phyloP scores from a whole-genome alignment of 2,797 vertebrate genomes.

The Sebastes vulpes region DNA sequence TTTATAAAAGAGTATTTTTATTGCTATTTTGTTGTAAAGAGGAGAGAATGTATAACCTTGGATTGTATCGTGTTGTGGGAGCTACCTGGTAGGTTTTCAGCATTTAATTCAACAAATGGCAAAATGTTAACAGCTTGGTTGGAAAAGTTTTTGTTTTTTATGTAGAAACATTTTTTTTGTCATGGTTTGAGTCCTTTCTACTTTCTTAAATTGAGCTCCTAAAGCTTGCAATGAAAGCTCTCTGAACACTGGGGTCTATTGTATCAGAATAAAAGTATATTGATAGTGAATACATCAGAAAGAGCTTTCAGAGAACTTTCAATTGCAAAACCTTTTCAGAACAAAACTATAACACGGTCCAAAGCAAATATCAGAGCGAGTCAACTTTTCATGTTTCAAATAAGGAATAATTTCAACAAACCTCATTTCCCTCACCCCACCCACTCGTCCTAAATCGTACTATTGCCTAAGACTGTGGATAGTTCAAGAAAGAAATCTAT shows the following conservation, averaged over 20 bases:
- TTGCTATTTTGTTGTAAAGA: conserved; percentile 79
- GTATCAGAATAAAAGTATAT: background rate
- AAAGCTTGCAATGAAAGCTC: conserved; percentile 32
- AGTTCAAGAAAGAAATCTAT: conserved; percentile 44
- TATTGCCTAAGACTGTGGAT: conserved; percentile 51
- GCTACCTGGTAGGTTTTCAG: conserved; percentile 51
- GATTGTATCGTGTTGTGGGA: conserved; percentile 62
- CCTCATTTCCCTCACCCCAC: background rate
- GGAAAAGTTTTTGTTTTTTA: conserved; percentile 18
- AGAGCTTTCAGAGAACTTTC: conserved; percentile 19
- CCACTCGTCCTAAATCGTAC: conserved; percentile 22
- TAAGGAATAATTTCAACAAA: conserved; percentile 11
- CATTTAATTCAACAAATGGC: conserved; percentile 43
- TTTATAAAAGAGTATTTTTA: conserved; percentile 80
- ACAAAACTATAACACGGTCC: conserved; percentile 9
- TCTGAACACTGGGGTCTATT: background rate
- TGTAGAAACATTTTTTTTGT: conserved; percentile 5
- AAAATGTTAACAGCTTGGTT: conserved; percentile 38
- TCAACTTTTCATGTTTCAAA: conserved; percentile 11
- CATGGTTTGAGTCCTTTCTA: conserved; percentile 34
- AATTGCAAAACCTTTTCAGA: conserved; percentile 1
- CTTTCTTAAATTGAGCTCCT: conserved; percentile 8
- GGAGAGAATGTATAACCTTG: conserved; percentile 75
- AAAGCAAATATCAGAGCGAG: conserved; percentile 24
- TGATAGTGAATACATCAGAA: background rate